A percentile compares a stretch with the other conserved stretches of the same genome.
Evolutionary conservation across 1,140 invertebrate genomes (phyloP).

Genomic region (Macrostomum lignano): DNA sequence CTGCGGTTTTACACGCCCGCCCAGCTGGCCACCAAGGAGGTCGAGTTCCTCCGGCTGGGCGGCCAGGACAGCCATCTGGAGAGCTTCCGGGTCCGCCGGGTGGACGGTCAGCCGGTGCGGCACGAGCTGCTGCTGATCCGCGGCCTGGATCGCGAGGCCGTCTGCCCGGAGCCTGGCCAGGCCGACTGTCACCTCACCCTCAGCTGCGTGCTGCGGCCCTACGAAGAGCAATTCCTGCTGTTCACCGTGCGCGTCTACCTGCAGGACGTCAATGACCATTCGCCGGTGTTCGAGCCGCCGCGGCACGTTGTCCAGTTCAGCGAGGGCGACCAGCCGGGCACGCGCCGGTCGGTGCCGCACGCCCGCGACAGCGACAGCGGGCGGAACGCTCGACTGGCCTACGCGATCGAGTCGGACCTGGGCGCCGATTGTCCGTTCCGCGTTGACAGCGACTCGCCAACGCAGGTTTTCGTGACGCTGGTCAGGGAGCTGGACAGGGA

Average conservation of each 20-base stretch:
- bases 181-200: no score
- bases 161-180: neutral
- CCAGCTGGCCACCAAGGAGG: no score
- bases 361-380: neutral
- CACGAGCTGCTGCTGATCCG: no score
- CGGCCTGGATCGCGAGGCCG: conserved; percentile 2
- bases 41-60: no score
- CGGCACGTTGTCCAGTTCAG: neutral
- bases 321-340: neutral
- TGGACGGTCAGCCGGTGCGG: no score
- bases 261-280: conserved; percentile 1
- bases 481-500: neutral
- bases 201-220: neutral
- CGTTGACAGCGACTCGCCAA: neutral
- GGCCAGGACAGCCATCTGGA: no score
- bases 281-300: neutral
- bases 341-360: neutral
- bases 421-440: neutral
- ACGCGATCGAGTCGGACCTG: neutral
- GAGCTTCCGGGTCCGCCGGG: no score
- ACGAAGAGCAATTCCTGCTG: no score
- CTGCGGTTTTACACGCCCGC: no score
- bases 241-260: neutral
- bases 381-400: neutral
- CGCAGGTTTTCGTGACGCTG: neutral